Evolutionary conservation across 2,888 invertebrate species (phyloP).

Genomic region (Ophraella communa): DNA sequence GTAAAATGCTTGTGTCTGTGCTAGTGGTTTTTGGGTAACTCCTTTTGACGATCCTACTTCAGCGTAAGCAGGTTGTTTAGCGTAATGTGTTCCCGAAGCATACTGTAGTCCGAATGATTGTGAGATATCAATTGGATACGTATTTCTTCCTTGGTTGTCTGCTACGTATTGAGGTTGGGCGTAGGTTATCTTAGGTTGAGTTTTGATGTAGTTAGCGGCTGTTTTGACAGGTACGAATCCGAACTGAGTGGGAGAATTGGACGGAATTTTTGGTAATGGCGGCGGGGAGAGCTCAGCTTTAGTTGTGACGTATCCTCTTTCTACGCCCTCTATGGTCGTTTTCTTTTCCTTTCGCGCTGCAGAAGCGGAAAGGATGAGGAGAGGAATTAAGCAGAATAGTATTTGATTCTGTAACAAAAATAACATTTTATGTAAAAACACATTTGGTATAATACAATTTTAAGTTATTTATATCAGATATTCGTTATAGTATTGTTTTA

Average conservation of each 20-base stretch:
- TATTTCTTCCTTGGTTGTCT: constrained; percentile 1
- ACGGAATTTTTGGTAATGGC: constrained; percentile 24
- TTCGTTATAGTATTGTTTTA: too few relatives aligned
- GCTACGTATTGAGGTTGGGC: constrained; percentile 38
- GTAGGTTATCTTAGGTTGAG: constrained; percentile 43
- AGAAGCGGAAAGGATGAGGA: constrained; percentile 44
- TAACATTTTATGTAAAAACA: neutral
- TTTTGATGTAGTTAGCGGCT: constrained; percentile 44
- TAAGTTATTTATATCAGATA: too few relatives aligned
- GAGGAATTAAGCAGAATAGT: constrained; percentile 39
- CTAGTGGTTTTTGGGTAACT: constrained; percentile 30
- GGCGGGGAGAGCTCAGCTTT: constrained; percentile 57
- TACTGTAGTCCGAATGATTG: constrained; percentile 48
- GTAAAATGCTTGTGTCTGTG: constrained; percentile 29
- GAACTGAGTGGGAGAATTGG: constrained; percentile 47
- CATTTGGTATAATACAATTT: too few relatives aligned
- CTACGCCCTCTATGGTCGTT: constrained; percentile 76
- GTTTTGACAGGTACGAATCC: constrained; percentile 51
- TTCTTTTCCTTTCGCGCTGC: constrained; percentile 55
- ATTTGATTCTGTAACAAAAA: constrained; percentile 48
- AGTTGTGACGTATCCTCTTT: constrained; percentile 71
- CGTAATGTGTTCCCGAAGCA: constrained; percentile 1
- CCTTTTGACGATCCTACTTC: constrained; percentile 35
- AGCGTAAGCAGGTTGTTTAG: neutral
- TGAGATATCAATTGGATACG: constrained; percentile 37